These are phyloP conservation scores for Artemisiospiza belli DNA, from an alignment of 2,113 vertebrate species.

Conservation along the genomic window DNA sequence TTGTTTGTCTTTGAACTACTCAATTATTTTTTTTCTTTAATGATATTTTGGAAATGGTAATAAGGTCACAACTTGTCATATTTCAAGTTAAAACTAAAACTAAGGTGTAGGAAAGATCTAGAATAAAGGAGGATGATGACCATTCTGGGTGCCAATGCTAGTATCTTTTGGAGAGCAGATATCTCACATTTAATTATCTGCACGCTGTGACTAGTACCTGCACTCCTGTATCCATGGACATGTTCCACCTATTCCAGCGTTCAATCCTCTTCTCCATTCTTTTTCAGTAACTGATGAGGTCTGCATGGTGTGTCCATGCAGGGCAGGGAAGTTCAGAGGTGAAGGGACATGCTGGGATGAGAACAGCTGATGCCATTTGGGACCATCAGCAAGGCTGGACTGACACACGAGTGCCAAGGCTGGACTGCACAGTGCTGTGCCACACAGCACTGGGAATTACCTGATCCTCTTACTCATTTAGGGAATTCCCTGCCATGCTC, in stretches of 20 bases:
- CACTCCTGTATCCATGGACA: background rate
- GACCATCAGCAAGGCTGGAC: background rate
- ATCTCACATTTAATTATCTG: background rate
- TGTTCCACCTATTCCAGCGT: background rate
- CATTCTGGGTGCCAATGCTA: background rate
- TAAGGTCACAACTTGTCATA: background rate
- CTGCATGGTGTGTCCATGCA: fast-evolving
- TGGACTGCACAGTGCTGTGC: background rate
- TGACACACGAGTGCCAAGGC: fast-evolving
- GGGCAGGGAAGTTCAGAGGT: background rate
- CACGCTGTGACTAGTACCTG: background rate
- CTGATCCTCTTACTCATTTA: no score
- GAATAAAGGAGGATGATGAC: background rate
- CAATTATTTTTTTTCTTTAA: background rate
- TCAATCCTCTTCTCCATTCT: background rate
- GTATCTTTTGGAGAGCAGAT: background rate
- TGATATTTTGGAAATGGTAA: background rate
- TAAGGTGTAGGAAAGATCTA: background rate
- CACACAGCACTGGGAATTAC: fast-evolving
- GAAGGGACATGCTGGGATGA: background rate
- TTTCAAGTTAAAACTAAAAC: background rate
- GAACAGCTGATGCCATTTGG: background rate
- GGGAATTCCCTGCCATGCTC: background rate
- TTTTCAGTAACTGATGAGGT: background rate
- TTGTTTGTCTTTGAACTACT: background rate